phyloP scores from a whole-genome alignment of 1,140 invertebrate genomes.

The Penaeus vannamei region DNA sequence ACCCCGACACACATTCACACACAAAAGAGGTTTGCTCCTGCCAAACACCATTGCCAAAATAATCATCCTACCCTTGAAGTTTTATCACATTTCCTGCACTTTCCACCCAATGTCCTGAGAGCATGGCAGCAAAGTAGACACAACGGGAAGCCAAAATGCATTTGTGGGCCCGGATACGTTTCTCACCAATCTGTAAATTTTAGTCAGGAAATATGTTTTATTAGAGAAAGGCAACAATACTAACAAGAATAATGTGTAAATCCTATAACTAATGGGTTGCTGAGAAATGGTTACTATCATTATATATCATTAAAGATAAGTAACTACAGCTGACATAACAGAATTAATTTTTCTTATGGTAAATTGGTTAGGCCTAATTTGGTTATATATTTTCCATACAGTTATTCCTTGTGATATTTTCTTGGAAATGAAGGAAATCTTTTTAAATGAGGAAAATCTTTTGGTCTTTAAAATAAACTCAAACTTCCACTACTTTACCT shows the following conservation, averaged over 20 bases:
- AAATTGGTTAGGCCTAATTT: no score
- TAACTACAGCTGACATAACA: no score
- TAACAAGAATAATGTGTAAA: background rate
- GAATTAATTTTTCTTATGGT: no score
- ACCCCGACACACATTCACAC: background rate
- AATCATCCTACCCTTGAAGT: slow-evolving; percentile 81
- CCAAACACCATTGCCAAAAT: background rate
- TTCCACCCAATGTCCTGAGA: slow-evolving; percentile 87
- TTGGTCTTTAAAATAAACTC: background rate
- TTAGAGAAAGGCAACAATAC: slow-evolving; percentile 63
- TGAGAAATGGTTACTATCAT: no score
- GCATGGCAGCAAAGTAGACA: slow-evolving; percentile 91
- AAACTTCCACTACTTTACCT: slow-evolving; percentile 13
- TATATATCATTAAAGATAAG: no score
- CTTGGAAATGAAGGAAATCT: background rate
- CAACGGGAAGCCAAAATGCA: slow-evolving; percentile 90
- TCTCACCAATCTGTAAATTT: slow-evolving; percentile 82
- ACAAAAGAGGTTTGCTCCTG: background rate
- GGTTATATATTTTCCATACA: no score
- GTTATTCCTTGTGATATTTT: background rate
- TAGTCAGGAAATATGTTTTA: slow-evolving; percentile 66
- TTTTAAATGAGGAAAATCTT: no score
- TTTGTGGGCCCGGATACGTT: slow-evolving; percentile 87
- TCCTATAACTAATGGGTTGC: no score
- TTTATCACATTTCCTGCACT: slow-evolving; percentile 86